Conservation (phyloP, 2,888 invertebrate genomes). For the Macrosoma leucophasiata region DNA sequence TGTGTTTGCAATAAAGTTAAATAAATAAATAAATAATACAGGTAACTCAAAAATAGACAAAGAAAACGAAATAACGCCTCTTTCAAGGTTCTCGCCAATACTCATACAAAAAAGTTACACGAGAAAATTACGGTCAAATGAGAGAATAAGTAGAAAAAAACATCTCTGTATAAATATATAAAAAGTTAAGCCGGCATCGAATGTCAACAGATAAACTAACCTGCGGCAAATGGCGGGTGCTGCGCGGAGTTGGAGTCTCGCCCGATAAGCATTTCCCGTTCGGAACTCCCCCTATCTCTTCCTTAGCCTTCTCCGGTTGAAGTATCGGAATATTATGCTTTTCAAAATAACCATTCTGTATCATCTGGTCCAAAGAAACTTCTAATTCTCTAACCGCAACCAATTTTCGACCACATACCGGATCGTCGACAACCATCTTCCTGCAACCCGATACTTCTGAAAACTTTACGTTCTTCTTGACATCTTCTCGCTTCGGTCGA, state of each 20-base stretch:
- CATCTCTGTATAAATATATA: too few relatives aligned
- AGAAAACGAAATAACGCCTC: too few relatives aligned
- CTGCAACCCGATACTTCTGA: constrained; percentile 70
- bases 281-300: constrained; percentile 41
- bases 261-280: constrained; percentile 60
- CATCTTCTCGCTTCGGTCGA: constrained; percentile 53
- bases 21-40: too few relatives aligned
- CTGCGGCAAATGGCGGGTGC: constrained; percentile 61
- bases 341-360: constrained; percentile 69
- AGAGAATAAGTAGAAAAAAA: too few relatives aligned
- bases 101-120: too few relatives aligned
- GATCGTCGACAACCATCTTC: constrained; percentile 66
- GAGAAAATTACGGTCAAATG: too few relatives aligned
- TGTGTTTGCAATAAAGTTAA: too few relatives aligned
- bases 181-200: too few relatives aligned
- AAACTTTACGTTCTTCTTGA: constrained; percentile 68
- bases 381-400: constrained; percentile 67
- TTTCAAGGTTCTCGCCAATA: too few relatives aligned
- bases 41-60: too few relatives aligned
- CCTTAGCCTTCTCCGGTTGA: constrained; percentile 43
- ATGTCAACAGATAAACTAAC: constrained; percentile 45
- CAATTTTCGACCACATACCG: constrained; percentile 56
- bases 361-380: constrained; percentile 69
- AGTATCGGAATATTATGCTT: constrained; percentile 66
- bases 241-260: constrained; percentile 40